Percentiles rank a stretch among this genome's conserved stretches.
Evolutionary conservation across 92 coral and sea anemone genomes (phyloP).

Genomic region (Zoanthus sociatus): DNA sequence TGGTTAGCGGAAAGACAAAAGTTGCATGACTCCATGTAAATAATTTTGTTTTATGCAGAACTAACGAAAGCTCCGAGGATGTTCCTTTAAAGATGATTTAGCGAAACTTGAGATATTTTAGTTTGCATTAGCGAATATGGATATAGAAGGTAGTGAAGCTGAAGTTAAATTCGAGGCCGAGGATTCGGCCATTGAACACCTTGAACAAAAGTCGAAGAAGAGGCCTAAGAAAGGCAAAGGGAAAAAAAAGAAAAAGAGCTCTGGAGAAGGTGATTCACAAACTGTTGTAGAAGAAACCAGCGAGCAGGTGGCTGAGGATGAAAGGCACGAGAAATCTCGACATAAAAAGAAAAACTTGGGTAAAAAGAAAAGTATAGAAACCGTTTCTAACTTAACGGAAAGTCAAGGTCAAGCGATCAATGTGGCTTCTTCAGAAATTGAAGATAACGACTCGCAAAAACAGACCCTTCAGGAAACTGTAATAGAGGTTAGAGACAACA

Average conservation of each 20-base stretch:
- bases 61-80: not conserved
- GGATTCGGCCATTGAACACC: not conserved
- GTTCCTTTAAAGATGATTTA: not conserved
- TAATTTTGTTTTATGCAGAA: not conserved
- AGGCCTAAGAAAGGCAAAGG: conserved; percentile 7
- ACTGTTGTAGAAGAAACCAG: not conserved
- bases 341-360: conserved; percentile 19
- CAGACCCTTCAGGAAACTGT: conserved; percentile 10
- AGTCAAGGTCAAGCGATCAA: not conserved
- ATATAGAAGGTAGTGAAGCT: not conserved
- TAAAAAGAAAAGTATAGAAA: not conserved
- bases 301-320: not conserved
- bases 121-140: not conserved
- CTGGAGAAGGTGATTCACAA: conserved; percentile 8
- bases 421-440: conserved; percentile 11
- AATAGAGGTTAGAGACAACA: conserved; percentile 23
- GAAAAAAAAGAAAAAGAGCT: not conserved
- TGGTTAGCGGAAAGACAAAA: conserved; percentile 4
- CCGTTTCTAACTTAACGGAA: not conserved
- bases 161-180: not conserved
- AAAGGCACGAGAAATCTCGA: conserved; percentile 8
- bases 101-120: not conserved
- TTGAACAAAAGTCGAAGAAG: not conserved
- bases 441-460: conserved; percentile 6
- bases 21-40: not conserved